Conservation (phyloP, 2,888 invertebrate genomes). For the Lypha dubia region DNA sequence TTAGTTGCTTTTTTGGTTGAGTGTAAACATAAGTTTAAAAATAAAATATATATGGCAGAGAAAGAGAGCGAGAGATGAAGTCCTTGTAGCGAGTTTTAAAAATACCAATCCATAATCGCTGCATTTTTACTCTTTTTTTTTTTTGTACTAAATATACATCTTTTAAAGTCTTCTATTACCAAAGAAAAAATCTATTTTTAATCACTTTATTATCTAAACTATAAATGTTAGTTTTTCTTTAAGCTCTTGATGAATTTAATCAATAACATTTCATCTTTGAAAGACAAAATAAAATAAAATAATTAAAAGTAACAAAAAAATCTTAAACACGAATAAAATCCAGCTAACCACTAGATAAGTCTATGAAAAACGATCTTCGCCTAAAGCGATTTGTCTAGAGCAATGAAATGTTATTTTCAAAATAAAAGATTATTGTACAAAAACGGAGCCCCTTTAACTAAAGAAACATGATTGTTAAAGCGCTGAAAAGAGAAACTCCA, state of each 20-base stretch:
- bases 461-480: constrained; percentile 49
- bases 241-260: constrained; percentile 44
- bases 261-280: constrained; percentile 65
- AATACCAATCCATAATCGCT: too few species aligned
- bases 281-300: constrained; percentile 5
- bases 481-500: constrained; percentile 9
- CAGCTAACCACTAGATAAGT: constrained; percentile 63
- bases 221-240: constrained; percentile 24
- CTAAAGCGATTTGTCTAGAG: constrained; percentile 66
- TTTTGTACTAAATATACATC: too few species aligned
- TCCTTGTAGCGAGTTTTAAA: too few species aligned
- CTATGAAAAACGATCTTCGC: constrained; percentile 68
- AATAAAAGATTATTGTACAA: constrained; percentile 17
- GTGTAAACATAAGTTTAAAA: too few species aligned
- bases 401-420: constrained; percentile 66
- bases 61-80: too few species aligned
- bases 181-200: constrained; percentile 42
- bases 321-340: constrained; percentile 60
- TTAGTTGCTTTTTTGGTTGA: too few species aligned
- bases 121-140: too few species aligned
- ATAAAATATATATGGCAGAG: too few species aligned
- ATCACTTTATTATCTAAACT: constrained; percentile 68
- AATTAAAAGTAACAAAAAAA: constrained; percentile 50
- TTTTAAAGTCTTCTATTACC: constrained; percentile 12
- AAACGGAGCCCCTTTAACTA: constrained; percentile 9